Percentiles rank a stretch among this genome's conserved stretches.
phyloP scores from a whole-genome alignment of 2,113 vertebrate genomes.

The Pan paniscus region DNA sequence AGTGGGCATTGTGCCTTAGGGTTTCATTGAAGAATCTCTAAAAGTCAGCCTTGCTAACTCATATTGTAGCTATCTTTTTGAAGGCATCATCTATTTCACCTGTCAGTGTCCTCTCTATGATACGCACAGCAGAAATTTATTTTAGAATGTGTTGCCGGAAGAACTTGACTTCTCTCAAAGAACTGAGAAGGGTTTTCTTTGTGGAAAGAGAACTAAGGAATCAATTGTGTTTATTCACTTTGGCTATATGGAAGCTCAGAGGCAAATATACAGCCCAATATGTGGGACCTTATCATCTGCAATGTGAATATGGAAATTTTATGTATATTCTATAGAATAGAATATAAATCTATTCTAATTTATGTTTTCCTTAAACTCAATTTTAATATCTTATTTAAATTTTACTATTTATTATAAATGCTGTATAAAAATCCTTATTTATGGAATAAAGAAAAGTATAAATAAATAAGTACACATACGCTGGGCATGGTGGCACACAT shows the following conservation, averaged over 20 bases:
- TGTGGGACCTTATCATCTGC: background rate
- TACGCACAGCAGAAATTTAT: background rate
- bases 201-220: background rate
- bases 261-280: background rate
- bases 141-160: background rate
- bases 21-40: background rate
- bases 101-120: background rate
- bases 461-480: background rate
- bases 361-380: background rate
- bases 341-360: background rate
- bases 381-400: background rate
- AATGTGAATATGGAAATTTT: background rate
- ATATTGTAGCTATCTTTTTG: background rate
- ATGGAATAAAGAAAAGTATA: background rate
- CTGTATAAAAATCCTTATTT: background rate
- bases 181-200: background rate
- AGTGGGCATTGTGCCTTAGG: no score
- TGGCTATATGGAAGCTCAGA: background rate
- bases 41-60: background rate
- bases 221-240: background rate
- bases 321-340: no score
- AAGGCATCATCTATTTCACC: background rate
- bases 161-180: background rate
- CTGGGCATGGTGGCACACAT: no score
- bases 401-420: slow-evolving; percentile 3